Evolutionary conservation across 35 echinoderm and acorn worm species (phyloP).

Genomic region (Heliocidaris tuberculata): DNA sequence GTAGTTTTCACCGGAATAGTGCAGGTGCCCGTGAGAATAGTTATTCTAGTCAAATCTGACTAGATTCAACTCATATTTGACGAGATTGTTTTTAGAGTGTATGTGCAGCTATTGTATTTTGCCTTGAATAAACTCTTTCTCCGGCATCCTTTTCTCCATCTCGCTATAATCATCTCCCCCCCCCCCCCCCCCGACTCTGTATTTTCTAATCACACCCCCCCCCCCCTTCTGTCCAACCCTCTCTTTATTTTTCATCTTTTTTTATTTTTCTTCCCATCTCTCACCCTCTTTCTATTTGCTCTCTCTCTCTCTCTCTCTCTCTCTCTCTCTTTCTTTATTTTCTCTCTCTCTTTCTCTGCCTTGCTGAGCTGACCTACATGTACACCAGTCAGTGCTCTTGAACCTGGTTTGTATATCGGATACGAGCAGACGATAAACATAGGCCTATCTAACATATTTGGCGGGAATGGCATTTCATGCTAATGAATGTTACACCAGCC

Average conservation of each 20-base stretch:
- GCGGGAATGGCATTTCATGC: constrained; percentile 25
- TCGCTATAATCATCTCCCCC: not conserved
- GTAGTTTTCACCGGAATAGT: too few relatives aligned
- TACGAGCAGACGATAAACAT: constrained; percentile 18
- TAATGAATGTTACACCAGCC: constrained; percentile 11
- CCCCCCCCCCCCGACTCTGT: not conserved
- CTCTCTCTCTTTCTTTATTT: not conserved
- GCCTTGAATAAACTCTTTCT: not conserved
- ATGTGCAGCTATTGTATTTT: too few relatives aligned
- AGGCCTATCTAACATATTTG: constrained; percentile 24
- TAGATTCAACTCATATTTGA: too few relatives aligned
- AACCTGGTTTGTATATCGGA: not conserved
- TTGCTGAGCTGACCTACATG: not conserved
- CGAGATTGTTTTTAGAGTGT: too few relatives aligned
- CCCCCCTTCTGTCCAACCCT: too few relatives aligned
- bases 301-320: not conserved
- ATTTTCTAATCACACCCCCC: not conserved
- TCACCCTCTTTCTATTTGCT: not conserved
- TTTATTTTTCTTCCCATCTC: not conserved
- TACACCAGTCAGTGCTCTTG: not conserved
- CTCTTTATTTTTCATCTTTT: not conserved
- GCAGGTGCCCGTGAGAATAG: too few relatives aligned
- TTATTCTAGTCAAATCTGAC: too few relatives aligned
- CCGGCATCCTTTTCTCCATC: not conserved
- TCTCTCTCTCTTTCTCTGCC: not conserved